Percentiles rank a stretch among this genome's conserved stretches.
These are phyloP conservation scores for Auanema sp. DNA, from an alignment of 2,888 invertebrate species.

Conservation along the genomic window DNA sequence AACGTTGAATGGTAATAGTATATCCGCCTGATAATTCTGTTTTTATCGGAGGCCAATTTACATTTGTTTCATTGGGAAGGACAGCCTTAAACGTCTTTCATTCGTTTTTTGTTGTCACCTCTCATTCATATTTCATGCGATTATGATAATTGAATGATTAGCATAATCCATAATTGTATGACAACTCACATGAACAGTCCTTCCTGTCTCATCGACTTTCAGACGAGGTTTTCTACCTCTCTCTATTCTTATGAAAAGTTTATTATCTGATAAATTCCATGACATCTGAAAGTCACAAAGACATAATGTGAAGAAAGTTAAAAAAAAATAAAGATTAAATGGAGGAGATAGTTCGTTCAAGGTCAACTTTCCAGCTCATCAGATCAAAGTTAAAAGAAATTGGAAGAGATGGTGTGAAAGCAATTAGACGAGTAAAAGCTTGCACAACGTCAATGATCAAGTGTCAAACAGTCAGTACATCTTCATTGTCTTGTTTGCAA, in stretches of 20 bases:
- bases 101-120: not conserved
- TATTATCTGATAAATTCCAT: conserved; percentile 24
- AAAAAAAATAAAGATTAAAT: too few relatives aligned
- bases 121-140: not conserved
- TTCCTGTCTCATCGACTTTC: conserved; percentile 20
- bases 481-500: too few relatives aligned
- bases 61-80: conserved; percentile 35
- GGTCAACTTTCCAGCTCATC: too few relatives aligned
- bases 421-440: too few relatives aligned
- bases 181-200: conserved; percentile 27
- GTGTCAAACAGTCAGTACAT: too few relatives aligned
- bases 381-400: too few relatives aligned
- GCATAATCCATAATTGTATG: conserved; percentile 2
- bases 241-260: conserved; percentile 38
- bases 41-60: conserved; percentile 39
- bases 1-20: conserved; percentile 29
- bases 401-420: too few relatives aligned
- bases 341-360: too few relatives aligned
- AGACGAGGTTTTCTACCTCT: conserved; percentile 32
- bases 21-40: conserved; percentile 35
- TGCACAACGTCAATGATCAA: too few relatives aligned
- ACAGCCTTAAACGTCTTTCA: conserved; percentile 24
- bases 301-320: too few relatives aligned
- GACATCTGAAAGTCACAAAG: conserved; percentile 10
- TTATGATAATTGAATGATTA: conserved; percentile 3